Evolutionary conservation across 2,888 invertebrate genomes (phyloP).

Genomic region (Sarcophaga rosellei): DNA sequence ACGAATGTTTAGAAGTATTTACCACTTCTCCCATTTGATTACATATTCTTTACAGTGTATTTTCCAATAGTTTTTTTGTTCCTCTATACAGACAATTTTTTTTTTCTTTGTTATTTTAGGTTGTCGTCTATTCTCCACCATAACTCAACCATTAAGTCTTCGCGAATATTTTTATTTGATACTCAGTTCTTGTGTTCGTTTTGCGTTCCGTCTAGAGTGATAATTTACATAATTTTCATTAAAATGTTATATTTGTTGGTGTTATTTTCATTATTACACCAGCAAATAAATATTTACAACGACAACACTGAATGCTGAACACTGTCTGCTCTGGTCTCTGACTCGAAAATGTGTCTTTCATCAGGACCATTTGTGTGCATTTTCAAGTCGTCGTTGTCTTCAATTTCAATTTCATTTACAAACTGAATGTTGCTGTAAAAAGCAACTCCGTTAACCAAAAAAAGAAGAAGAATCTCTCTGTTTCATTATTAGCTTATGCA

Average conservation of each 20-base stretch:
- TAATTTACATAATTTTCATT: constrained; percentile 79
- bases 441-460: constrained; percentile 20
- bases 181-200: constrained; percentile 10
- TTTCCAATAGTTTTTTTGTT: neutral
- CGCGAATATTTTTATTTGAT: constrained; percentile 17
- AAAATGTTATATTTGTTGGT: constrained; percentile 73
- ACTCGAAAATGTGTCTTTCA: neutral
- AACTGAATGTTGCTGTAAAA: constrained; percentile 20
- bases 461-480: neutral
- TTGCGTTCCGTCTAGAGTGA: constrained; percentile 74
- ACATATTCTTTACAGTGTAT: neutral
- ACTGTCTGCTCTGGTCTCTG: neutral
- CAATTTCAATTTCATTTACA: constrained; percentile 41
- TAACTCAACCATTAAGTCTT: constrained; percentile 21
- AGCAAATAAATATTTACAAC: neutral
- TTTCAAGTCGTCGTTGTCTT: constrained; percentile 30
- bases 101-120: neutral
- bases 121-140: neutral
- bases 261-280: constrained; percentile 50
- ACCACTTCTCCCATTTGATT: too few relatives aligned
- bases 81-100: neutral
- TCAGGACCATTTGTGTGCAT: neutral
- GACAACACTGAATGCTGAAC: neutral
- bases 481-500: constrained; percentile 4
- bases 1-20: too few relatives aligned